Conservation (phyloP, 1,140 invertebrate genomes). For the Zaprionus africanus region DNA sequence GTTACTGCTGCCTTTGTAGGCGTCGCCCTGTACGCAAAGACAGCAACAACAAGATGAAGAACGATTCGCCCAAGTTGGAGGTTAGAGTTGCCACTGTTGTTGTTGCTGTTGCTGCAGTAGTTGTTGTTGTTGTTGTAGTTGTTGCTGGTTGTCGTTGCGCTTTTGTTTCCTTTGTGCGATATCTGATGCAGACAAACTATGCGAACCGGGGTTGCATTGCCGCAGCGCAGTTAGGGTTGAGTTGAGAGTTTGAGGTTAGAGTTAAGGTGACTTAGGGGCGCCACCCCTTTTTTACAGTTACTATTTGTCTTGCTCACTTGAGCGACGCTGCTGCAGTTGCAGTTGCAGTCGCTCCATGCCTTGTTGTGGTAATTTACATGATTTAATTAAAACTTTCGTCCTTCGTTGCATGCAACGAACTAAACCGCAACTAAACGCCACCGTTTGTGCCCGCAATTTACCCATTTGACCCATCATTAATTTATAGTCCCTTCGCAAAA, state of each 20-base stretch:
- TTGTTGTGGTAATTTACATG: constrained; percentile 47
- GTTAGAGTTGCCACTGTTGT: constrained; percentile 8
- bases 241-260: background rate
- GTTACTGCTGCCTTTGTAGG: constrained; percentile 28
- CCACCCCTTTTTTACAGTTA: constrained; percentile 1
- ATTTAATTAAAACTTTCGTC: constrained; percentile 74
- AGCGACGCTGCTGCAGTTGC: background rate
- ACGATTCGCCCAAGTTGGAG: background rate
- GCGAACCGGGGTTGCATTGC: constrained; percentile 22
- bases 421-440: constrained; percentile 20
- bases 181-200: constrained; percentile 76
- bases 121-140: background rate
- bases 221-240: background rate
- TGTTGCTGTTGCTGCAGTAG: constrained; percentile 6
- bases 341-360: background rate
- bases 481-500: constrained; percentile 23
- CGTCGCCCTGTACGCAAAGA: constrained; percentile 28
- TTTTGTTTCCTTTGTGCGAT: constrained; percentile 38
- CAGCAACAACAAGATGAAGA: constrained; percentile 7
- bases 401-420: constrained; percentile 48
- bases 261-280: background rate
- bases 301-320: constrained; percentile 61
- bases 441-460: constrained; percentile 22
- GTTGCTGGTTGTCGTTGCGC: constrained; percentile 37
- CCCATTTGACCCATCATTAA: constrained; percentile 31